A percentile compares a stretch with the other conserved stretches of the same genome.
phyloP scores from a whole-genome alignment of 2,113 vertebrate species.

The Catagonus wagneri region DNA sequence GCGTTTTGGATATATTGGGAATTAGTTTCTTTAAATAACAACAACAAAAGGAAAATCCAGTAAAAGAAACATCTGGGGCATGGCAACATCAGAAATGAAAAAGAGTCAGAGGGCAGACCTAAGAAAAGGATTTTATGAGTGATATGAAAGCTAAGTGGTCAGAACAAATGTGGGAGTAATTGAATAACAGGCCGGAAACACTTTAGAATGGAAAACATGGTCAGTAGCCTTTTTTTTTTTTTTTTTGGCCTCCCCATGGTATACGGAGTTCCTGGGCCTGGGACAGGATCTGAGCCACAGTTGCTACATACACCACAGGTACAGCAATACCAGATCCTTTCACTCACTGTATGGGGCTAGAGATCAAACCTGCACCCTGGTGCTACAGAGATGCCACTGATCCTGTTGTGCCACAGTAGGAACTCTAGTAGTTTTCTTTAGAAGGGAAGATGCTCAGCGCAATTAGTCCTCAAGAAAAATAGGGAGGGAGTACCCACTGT shows the following conservation, averaged over 20 bases:
- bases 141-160: neutral
- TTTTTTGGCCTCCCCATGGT: too few species aligned
- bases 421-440: neutral
- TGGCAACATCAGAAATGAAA: neutral
- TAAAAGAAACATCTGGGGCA: neutral
- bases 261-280: too few species aligned
- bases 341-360: too few species aligned
- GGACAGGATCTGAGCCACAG: too few species aligned
- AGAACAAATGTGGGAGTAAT: neutral
- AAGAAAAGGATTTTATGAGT: neutral
- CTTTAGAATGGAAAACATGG: neutral
- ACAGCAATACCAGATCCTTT: too few species aligned
- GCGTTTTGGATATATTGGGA: neutral
- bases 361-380: too few species aligned
- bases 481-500: too few species aligned
- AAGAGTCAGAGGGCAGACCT: neutral
- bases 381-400: too few species aligned
- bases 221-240: neutral
- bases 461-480: constrained; percentile 4
- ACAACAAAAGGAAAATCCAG: neutral
- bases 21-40: constrained; percentile 27
- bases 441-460: neutral
- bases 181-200: neutral
- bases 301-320: too few species aligned
- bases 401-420: too few species aligned